Percentiles rank a stretch among this genome's conserved stretches.
Evolutionary conservation across 2,113 vertebrate genomes (phyloP).

Genomic region (Anhinga rufa): DNA sequence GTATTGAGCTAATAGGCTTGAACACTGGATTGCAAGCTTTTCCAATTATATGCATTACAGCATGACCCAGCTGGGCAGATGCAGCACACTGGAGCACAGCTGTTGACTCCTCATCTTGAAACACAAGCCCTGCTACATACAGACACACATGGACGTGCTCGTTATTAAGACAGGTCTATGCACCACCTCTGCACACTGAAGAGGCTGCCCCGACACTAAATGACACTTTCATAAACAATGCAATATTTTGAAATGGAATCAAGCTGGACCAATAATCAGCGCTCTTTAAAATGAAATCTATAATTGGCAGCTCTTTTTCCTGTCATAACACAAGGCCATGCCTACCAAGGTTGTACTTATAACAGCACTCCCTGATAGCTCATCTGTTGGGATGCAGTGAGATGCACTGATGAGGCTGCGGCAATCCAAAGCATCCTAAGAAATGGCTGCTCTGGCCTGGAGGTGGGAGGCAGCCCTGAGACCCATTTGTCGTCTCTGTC

Average conservation of each 20-base stretch:
- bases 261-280: neutral
- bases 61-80: neutral
- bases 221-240: neutral
- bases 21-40: neutral
- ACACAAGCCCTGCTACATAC: neutral
- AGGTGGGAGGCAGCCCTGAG: neutral
- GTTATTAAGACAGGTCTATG: neutral
- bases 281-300: neutral
- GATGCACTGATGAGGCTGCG: neutral
- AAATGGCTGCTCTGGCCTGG: neutral
- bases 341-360: neutral
- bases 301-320: neutral
- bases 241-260: neutral
- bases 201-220: neutral
- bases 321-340: neutral
- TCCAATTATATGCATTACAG: neutral
- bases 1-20: neutral
- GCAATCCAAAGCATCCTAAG: neutral
- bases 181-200: neutral
- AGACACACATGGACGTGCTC: accelerated
- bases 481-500: neutral
- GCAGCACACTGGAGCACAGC: neutral
- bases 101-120: neutral
- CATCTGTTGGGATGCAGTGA: neutral
- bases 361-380: neutral